phyloP scores from a whole-genome alignment of 1,140 invertebrate genomes.

The Diploscapter pachys region DNA sequence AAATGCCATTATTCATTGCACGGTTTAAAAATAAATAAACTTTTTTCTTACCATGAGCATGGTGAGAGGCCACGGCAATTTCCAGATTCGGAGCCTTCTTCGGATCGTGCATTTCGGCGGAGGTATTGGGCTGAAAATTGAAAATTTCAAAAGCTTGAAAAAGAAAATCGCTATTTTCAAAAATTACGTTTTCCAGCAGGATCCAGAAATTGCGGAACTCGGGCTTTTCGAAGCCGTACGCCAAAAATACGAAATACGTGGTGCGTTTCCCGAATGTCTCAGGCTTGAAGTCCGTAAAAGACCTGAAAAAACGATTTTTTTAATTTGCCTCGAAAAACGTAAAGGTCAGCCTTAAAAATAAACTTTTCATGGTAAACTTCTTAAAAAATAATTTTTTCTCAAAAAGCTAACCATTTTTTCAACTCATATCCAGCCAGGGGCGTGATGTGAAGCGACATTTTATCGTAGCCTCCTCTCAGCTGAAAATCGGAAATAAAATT shows the following conservation, averaged over 20 bases:
- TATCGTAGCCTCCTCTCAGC: constrained; percentile 42
- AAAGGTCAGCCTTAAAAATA: background rate
- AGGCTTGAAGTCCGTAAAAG: constrained; percentile 7
- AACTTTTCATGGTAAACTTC: no score
- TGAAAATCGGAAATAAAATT: background rate
- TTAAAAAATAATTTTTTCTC: no score
- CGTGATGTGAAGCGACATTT: constrained; percentile 53
- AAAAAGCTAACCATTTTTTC: constrained; percentile 48
- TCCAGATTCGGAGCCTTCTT: constrained; percentile 42
- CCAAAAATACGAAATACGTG: constrained; percentile 57
- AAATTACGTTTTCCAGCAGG: constrained; percentile 47
- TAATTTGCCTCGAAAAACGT: constrained; percentile 10
- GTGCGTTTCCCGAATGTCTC: constrained; percentile 43
- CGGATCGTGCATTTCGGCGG: constrained; percentile 25
- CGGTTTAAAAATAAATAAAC: no score
- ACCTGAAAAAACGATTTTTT: background rate
- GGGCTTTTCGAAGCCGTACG: constrained; percentile 52
- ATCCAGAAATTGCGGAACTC: constrained; percentile 48
- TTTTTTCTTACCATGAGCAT: constrained; percentile 46
- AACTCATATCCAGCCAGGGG: constrained; percentile 50
- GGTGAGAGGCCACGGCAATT: constrained; percentile 55
- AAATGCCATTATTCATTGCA: no score
- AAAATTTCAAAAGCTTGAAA: background rate
- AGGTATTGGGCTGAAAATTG: constrained; percentile 23
- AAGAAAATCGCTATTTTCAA: background rate